These are phyloP conservation scores for Leucophenga montana DNA, from an alignment of 2,888 invertebrate species.

Conservation along the genomic window DNA sequence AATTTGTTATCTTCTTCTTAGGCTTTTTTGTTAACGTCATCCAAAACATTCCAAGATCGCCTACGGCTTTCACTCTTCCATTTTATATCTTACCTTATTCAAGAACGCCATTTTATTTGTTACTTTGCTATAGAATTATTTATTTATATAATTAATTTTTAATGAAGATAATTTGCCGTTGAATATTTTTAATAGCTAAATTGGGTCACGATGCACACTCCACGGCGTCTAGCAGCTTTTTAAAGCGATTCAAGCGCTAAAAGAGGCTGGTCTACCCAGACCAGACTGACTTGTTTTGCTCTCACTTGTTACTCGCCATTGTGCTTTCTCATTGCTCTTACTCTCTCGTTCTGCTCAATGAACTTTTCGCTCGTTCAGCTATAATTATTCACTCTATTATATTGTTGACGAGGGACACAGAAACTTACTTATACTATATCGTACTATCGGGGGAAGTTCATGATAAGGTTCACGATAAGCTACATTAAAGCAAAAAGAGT, in stretches of 20 bases:
- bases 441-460: no score
- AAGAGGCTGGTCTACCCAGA: no score
- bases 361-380: no score
- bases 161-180: slow-evolving; percentile 12
- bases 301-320: no score
- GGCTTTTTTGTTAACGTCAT: slow-evolving; percentile 46
- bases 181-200: not conserved
- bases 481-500: no score
- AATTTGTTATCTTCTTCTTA: not conserved
- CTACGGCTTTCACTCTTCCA: slow-evolving; percentile 11
- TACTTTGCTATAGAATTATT: slow-evolving; percentile 1
- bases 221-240: slow-evolving; percentile 46
- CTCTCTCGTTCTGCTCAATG: no score
- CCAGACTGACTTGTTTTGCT: no score
- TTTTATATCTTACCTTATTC: slow-evolving; percentile 55
- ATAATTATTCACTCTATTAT: no score
- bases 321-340: no score
- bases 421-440: no score
- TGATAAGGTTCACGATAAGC: no score
- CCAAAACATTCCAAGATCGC: slow-evolving; percentile 9
- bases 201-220: slow-evolving; percentile 41
- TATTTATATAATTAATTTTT: slow-evolving; percentile 28
- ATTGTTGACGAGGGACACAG: no score
- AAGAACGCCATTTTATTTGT: slow-evolving; percentile 57
- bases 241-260: slow-evolving; percentile 30